Evolutionary conservation across 1,140 invertebrate species (phyloP), one percentile per base, ranked within the genome.

Genomic region (Eueides isabella): DNA sequence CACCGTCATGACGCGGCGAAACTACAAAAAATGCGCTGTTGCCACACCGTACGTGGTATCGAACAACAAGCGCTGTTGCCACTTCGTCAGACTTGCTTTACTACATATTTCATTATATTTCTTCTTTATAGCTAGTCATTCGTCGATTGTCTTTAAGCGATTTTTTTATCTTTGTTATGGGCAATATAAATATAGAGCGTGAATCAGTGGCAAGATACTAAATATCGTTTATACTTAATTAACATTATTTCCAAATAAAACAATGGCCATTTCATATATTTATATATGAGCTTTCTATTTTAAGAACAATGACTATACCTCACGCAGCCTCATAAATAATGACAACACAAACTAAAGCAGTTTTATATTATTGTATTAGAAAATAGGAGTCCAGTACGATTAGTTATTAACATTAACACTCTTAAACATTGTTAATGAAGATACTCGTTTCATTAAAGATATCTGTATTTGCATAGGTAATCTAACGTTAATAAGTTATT

Each of bases 1-100:
- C 81, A 80, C 85, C 79, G 82, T 78, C 83, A 82, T 87, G 83
- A 86, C 82, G 82, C 81, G 80, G 79, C 82, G 77, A 81, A 80
- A 85, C 77, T 78, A 85, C 75, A 85, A 85, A 88, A 85, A 85
- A 84, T 76, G 86, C 86, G 88, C 74, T 73, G 89, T 91, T 92
- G 90, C 88, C 88, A 84, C 82, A 84, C 78, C 77, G 81, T 69
- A 76, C 77, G 69, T 69, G 80, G 71, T 83, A 87, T 86, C 79
- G 79, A 83, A 82, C 83, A 88, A 84, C 79, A 82, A 75, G 86
- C 86, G 86, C 38, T 73, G 88, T 90, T 90, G 87, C 87, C 84
- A 66, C 79, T 85, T 73, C 73, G 86, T 70, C 74, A 75, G 74
- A 79, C 75, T 85, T 79, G 84, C 77, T 80, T 79, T 83, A 84